Conservation (phyloP, 2,113 vertebrate genomes). For the Motacilla alba region DNA sequence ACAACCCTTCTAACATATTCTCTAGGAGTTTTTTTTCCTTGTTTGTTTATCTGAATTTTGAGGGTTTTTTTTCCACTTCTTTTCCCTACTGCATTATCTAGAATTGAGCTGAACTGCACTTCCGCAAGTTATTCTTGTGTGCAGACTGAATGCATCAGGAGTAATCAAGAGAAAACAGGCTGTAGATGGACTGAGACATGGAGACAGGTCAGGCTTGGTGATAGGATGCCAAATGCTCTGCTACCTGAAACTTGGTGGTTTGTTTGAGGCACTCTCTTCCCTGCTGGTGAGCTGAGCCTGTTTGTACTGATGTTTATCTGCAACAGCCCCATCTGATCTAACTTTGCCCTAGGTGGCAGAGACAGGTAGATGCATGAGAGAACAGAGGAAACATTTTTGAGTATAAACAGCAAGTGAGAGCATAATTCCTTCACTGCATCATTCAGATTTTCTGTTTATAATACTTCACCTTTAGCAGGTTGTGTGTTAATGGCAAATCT, state of each 20-base stretch:
- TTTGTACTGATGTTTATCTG: not conserved
- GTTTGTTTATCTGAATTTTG: not conserved
- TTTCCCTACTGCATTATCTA: not conserved
- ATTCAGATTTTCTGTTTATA: not conserved
- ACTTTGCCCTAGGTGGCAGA: not conserved
- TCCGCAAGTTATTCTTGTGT: not conserved
- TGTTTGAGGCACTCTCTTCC: not conserved
- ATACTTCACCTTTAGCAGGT: not conserved
- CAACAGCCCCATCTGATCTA: not conserved
- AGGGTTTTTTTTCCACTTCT: fast-evolving
- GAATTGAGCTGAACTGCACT: not conserved
- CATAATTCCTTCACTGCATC: not conserved
- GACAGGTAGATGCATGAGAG: not conserved
- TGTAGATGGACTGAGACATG: not conserved
- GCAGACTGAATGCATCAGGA: not conserved
- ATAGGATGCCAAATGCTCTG: not conserved
- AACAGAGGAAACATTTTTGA: not conserved
- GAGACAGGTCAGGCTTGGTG: not conserved
- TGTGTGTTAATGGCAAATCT: not conserved
- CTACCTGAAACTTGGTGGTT: not conserved
- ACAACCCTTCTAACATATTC: not conserved
- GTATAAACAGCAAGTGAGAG: not conserved
- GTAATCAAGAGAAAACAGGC: not conserved
- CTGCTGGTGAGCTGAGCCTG: not conserved
- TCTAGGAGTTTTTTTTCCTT: not conserved